Evolutionary conservation across 64 coral and sea anemone genomes (phyloP).

Genomic region (Stylophora pistillata): DNA sequence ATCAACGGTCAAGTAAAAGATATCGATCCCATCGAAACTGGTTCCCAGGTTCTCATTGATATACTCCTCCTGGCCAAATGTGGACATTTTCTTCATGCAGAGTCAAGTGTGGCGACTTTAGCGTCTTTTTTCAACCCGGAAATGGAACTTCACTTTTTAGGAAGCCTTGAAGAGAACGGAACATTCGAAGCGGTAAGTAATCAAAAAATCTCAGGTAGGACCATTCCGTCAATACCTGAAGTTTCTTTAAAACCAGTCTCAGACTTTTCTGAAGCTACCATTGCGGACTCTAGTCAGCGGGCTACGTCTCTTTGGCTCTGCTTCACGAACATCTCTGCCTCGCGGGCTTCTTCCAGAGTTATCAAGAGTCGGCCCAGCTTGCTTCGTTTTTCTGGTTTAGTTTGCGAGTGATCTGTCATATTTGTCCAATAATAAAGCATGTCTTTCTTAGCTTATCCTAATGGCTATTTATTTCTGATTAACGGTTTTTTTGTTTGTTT

Average conservation of each 20-base stretch:
- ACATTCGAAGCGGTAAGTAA: neutral
- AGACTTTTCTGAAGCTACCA: neutral
- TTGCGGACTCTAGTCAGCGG: no score
- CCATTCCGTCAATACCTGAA: neutral
- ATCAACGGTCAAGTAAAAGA: neutral
- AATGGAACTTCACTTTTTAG: slow-evolving; percentile 24
- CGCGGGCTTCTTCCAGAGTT: no score
- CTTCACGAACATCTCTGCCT: no score
- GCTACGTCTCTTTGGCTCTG: no score
- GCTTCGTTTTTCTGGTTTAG: no score
- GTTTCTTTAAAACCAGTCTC: no score
- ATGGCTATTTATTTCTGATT: no score
- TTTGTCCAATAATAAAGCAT: no score
- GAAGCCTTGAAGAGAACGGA: neutral
- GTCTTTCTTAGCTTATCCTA: no score
- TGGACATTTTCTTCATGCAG: slow-evolving; percentile 60
- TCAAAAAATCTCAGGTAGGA: neutral
- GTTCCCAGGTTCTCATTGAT: slow-evolving; percentile 73
- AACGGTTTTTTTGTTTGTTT: no score
- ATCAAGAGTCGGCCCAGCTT: no score
- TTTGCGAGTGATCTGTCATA: no score
- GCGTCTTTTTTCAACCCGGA: slow-evolving; percentile 68
- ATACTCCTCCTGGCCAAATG: slow-evolving; percentile 66
- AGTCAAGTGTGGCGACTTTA: slow-evolving; percentile 70
- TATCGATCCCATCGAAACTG: slow-evolving; percentile 31